phyloP scores from a whole-genome alignment of 2,888 invertebrate species.

The Diplazon laetatorius region DNA sequence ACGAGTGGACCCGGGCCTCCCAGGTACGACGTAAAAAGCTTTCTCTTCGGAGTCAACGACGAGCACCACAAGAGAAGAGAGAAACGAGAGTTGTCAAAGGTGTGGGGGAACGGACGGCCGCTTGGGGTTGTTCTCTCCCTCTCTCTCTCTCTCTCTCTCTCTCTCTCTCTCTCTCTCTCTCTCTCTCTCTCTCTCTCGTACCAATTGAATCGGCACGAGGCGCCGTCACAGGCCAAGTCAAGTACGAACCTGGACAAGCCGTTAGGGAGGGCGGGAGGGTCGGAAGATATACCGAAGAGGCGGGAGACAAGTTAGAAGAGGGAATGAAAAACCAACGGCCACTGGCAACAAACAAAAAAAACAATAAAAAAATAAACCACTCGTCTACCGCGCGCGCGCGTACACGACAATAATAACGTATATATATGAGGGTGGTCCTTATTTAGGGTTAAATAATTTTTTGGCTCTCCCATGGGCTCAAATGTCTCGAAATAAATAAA shows the following conservation, averaged over 20 bases:
- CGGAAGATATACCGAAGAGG: no score
- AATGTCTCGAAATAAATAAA: no score
- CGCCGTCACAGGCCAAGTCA: conserved; percentile 10
- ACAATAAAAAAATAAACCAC: conserved; percentile 21
- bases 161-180: conserved; percentile 16
- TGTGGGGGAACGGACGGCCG: conserved; percentile 7
- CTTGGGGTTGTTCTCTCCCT: background rate
- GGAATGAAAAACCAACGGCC: conserved; percentile 29
- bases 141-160: conserved; percentile 11
- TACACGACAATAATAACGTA: conserved; percentile 48
- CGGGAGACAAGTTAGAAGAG: conserved; percentile 17
- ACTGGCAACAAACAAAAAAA: conserved; percentile 1
- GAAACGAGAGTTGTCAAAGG: conserved; percentile 52
- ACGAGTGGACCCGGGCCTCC: background rate
- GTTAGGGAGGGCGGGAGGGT: no score
- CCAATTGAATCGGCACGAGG: conserved; percentile 55
- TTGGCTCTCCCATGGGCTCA: no score
- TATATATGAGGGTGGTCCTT: no score
- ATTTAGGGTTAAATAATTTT: no score
- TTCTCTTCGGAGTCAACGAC: conserved; percentile 25
- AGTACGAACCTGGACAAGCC: conserved; percentile 27
- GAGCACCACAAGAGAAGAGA: conserved; percentile 44
- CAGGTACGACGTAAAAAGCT: conserved; percentile 40
- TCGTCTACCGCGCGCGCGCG: conserved; percentile 22
- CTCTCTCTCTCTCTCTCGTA: conserved; percentile 44